Base-by-base conservation (phyloP, 2,888 invertebrate species). In the Caenorhabditis sulstoni region DNA sequence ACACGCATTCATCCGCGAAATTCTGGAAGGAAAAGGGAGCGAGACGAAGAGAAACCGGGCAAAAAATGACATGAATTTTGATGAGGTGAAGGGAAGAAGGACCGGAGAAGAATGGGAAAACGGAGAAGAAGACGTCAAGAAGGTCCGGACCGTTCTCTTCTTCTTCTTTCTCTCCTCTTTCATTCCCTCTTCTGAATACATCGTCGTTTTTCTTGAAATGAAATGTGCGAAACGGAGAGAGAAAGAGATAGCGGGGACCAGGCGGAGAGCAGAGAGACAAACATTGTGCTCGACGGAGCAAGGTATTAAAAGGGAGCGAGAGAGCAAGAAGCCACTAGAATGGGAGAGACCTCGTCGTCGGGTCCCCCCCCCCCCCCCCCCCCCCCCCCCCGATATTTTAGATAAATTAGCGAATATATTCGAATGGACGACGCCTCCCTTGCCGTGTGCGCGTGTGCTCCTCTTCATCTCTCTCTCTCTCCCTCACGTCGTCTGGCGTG, bases 1-100 rank as follows among this genome's bases (percentile, higher is more conserved):
- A 64, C 73, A 73, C 73, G 64, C 73, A 73, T 73, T 73, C 73
- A 73, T 73, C 73, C 73, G 73, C 50, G 58, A 74, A 74, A 74
- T 66, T 74, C 66, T 66, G 74, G 53, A 65, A 67, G 76, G 61
- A 65, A 47, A 49, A 45, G 20, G 52, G 39, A 39, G 45, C 18
- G 73, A 58, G 57, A 41, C 41, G 53, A 35, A 71, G 71, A 59
- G 65, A 57, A 64, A 29, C 3, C 29, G 37, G 37, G 50, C 8
- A 71, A 62, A 71, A 71, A 71, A 64, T 64, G 71, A 64, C 55
- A 62, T 62, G 71, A 62, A 71, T 71, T 62, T 71, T 62, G 55
- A 61, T 53, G 55, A 29, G 59, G 55, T 18, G 9, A 29, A 18
- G 11, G 16, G 18, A 29, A 7, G 29, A 7, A 29, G 4, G 18